Conservation (phyloP, 2,113 vertebrate species). For the Cavia aperea region DNA sequence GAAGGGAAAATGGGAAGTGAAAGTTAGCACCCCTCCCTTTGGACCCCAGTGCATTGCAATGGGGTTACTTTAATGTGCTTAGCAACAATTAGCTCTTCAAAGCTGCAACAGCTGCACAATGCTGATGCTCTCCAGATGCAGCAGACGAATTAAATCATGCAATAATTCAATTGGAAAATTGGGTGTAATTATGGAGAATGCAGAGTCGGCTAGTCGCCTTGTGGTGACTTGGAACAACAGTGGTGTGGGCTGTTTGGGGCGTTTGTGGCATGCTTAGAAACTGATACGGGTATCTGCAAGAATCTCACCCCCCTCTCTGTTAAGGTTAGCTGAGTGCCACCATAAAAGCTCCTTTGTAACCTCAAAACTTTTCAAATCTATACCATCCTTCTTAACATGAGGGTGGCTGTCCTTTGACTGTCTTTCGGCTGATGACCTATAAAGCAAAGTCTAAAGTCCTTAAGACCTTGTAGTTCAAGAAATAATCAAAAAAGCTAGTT, state of each 20-base stretch:
- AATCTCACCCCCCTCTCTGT: slow-evolving; percentile 63
- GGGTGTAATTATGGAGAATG: slow-evolving; percentile 83
- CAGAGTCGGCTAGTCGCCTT: slow-evolving; percentile 79
- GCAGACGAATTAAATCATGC: slow-evolving; percentile 82
- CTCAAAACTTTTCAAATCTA: not conserved
- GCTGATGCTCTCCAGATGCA: slow-evolving; percentile 83
- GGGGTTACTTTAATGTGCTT: slow-evolving; percentile 79
- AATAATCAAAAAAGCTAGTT: not conserved
- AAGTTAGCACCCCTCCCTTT: slow-evolving; percentile 62
- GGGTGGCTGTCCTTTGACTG: not conserved
- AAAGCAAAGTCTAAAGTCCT: not conserved
- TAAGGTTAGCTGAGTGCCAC: not conserved
- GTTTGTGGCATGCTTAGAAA: slow-evolving; percentile 61
- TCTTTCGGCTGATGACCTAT: not conserved
- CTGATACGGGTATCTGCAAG: slow-evolving; percentile 65
- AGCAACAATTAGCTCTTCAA: slow-evolving; percentile 81
- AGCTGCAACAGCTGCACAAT: slow-evolving; percentile 83
- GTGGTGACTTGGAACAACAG: slow-evolving; percentile 77
- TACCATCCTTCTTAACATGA: not conserved
- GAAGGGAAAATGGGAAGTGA: slow-evolving; percentile 51
- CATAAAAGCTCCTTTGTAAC: not conserved
- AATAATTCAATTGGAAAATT: slow-evolving; percentile 87
- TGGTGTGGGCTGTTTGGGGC: slow-evolving; percentile 64
- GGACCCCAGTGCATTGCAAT: slow-evolving; percentile 71
- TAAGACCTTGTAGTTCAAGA: not conserved